Base-by-base conservation (phyloP, 2,797 vertebrate species). In the Silurus lanzhouensis region DNA sequence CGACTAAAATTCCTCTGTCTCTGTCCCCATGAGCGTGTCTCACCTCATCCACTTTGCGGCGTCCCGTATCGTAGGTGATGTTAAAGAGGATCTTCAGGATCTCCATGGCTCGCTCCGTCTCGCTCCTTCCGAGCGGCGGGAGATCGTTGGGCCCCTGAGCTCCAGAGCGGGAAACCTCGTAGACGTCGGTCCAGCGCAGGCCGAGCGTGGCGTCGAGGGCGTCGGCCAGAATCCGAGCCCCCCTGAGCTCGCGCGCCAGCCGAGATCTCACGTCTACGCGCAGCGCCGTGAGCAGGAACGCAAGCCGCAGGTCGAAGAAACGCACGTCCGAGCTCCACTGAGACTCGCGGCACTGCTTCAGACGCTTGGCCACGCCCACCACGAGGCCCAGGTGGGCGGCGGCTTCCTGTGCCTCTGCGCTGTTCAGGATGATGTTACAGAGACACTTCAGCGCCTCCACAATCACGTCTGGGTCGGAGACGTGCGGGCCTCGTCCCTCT, bases 21-120 rank as follows among this genome's bases (percentile, higher is more conserved):
- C 57, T 22, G 2, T 6, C 44, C 76, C 22, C 5, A 31, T 68
- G 14, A 77, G 44, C 7, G 31, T 25, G 20, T 14, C 93, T 93
- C 67, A 96, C 97, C 97, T 99, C 96, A 0, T 97, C 97, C 17
- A 96, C 95, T 64, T 96, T 95, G 71, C 93, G 94, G 83, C 91
- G 96, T 91, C 92, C 89, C 27, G 93, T 95, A 86, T 98, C 96
- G 58, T 97, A 97, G 17, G 97, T 99, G 92, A 98, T 94, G 64
- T 98, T 99, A 91, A 99, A 99, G 63, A 99, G 96, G 91, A 97
- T 97, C 92, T 98, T 98, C 83, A 98, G 95, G 88, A 97, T 96
- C 92, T 98, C 97, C 97, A 98, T 97, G 87, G 95, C 95, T 15
- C 94, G 90, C 87, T 98, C 97, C 0, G 95, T 95, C 91, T 97